phyloP scores from a whole-genome alignment of 2,113 vertebrate genomes.

The Jacana jacana region DNA sequence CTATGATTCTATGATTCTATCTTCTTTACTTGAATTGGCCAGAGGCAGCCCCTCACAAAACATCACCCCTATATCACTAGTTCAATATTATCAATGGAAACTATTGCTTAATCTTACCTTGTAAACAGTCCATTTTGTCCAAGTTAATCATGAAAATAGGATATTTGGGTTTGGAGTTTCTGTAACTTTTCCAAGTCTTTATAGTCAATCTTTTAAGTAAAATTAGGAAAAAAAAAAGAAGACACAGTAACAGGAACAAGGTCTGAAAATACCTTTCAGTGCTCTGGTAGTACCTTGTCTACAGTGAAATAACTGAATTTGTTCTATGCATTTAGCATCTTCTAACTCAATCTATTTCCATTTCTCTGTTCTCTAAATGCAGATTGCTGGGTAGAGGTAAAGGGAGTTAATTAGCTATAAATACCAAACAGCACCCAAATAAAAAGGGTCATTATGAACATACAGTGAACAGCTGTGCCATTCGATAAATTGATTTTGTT shows the following conservation, averaged over 20 bases:
- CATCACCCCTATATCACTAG: neutral
- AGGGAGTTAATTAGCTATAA: conserved; percentile 75
- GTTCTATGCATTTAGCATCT: conserved; percentile 50
- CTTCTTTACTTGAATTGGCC: neutral
- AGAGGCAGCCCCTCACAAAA: neutral
- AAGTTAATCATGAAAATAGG: neutral
- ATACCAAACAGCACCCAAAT: conserved; percentile 72
- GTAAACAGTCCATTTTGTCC: neutral
- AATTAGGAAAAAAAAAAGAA: neutral
- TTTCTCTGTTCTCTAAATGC: conserved; percentile 58
- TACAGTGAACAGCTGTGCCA: conserved; percentile 70
- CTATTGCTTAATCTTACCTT: neutral
- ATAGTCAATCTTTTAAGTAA: neutral
- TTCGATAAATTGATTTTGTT: conserved; percentile 59
- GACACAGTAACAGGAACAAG: neutral
- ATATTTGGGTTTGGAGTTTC: neutral
- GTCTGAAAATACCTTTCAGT: neutral
- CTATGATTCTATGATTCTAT: too few species aligned
- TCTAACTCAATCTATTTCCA: conserved; percentile 47
- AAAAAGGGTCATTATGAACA: conserved; percentile 69
- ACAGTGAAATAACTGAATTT: conserved; percentile 33
- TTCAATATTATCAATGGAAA: neutral
- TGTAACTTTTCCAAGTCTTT: conserved; percentile 6
- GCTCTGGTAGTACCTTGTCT: conserved; percentile 30
- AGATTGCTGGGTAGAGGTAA: conserved; percentile 63